Base-by-base conservation (phyloP, 2,113 vertebrate species). In the Macroglossus sobrinus region DNA sequence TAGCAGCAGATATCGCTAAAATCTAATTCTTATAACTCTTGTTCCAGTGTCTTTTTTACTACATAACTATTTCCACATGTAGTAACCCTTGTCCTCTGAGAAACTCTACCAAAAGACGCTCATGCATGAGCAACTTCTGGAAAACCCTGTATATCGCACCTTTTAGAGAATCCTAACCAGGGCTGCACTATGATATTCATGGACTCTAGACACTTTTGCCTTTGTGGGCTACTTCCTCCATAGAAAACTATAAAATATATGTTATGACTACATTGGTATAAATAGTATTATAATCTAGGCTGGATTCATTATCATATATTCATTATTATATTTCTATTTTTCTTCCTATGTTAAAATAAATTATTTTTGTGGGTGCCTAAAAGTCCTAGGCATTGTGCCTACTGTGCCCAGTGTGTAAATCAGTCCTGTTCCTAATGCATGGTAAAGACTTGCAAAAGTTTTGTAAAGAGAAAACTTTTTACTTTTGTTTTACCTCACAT, bases 271-370 rank as follows among this genome's bases (percentile, higher is more conserved):
- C 15, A 45, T 55, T 87, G 75, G 22, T 55, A 84, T 72, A 74
- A 66, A 93, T 11, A 79, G n/a, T 43, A 68, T 47, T 64, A 53
- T 50, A 91, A 91, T 64, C 30, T 4, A 66, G 38, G 38, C 1
- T 93, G 24, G 0, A 38, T 64, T 95, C 5, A 47, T 55, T 89
- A 55, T 68, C 50, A 43, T 50, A 55, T 63, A 89, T 68, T 72
- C 6, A 89, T 87, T 94, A 84, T 40, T 82, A 84, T 94, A 55
- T 76, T 78, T 89, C 14, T 40, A 50, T 16, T 40, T 76, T 89
- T 80, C 40, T 92, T 84, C n/a, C 50, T n/a, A 55, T 79, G 87
- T 88, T 53, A 57, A 81, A 87, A 80, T 43, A 80, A 74, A 95
- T 33, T 43, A 71, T 59, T 87, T 86, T 28, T 55, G 10, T 88